Evolutionary conservation across 2,113 vertebrate species (phyloP).

Genomic region (Corynorhinus townsendii): DNA sequence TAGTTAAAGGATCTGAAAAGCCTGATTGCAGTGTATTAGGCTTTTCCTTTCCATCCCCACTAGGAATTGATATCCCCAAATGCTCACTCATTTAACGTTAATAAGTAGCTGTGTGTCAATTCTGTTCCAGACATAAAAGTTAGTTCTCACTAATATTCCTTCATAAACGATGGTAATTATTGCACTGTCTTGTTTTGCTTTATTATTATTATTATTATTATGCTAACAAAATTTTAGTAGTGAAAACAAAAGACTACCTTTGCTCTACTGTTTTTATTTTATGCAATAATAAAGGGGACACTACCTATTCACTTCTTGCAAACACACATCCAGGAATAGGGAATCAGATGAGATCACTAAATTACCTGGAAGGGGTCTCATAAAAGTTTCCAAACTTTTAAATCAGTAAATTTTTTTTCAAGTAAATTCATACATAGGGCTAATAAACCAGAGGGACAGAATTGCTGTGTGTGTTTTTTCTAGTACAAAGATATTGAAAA

Average conservation of each 20-base stretch:
- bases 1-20: background rate
- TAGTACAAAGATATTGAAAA: background rate
- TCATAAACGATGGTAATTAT: background rate
- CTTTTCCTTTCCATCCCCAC: background rate
- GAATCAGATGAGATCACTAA: background rate
- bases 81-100: background rate
- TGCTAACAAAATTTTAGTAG: background rate
- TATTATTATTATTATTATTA: background rate
- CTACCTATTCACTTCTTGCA: background rate
- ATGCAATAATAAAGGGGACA: background rate
- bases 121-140: background rate
- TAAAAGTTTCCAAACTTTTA: background rate
- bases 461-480: background rate
- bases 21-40: background rate
- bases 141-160: background rate
- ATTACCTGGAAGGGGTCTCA: background rate
- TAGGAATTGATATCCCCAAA: background rate
- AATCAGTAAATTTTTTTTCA: background rate
- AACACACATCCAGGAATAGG: background rate
- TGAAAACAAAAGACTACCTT: background rate
- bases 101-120: background rate
- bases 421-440: background rate
- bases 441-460: no score
- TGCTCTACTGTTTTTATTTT: background rate
- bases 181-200: background rate